Evolutionary conservation across 2,113 vertebrate species (phyloP).

Genomic region (Macrotis lagotis): DNA sequence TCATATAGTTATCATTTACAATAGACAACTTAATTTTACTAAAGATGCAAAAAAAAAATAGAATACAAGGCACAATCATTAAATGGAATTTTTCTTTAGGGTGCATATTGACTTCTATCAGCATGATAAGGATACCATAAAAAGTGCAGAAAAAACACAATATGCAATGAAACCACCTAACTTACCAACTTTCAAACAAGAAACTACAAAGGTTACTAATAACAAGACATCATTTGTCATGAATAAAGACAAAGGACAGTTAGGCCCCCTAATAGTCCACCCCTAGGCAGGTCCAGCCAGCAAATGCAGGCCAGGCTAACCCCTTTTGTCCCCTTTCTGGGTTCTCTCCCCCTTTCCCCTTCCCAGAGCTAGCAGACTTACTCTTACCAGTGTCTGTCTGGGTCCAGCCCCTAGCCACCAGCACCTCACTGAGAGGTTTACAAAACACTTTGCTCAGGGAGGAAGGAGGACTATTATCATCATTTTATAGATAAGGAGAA

Average conservation of each 20-base stretch:
- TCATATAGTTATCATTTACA: conserved; percentile 90
- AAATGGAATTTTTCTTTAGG: conserved; percentile 89
- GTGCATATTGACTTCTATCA: conserved; percentile 87
- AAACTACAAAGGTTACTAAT: background rate
- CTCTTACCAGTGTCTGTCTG: background rate
- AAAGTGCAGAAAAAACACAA: conserved; percentile 92
- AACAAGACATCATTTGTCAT: background rate
- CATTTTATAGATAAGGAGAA: background rate
- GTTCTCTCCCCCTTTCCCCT: conserved; percentile 46
- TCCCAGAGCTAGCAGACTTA: background rate
- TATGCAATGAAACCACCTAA: conserved; percentile 91
- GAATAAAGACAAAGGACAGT: background rate
- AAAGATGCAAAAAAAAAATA: conserved; percentile 88
- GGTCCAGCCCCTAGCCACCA: no score
- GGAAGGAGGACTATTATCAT: background rate
- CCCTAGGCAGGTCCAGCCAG: background rate
- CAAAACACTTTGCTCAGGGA: background rate
- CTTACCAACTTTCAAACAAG: no score
- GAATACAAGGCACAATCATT: conserved; percentile 94
- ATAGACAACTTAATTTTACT: conserved; percentile 89
- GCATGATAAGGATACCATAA: conserved; percentile 87
- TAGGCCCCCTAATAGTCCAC: fast-evolving
- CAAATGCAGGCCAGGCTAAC: background rate
- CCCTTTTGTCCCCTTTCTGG: background rate
- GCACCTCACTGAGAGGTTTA: background rate